These are phyloP conservation scores for Gavia stellata DNA, from an alignment of 2,113 vertebrate genomes.

Conservation along the genomic window DNA sequence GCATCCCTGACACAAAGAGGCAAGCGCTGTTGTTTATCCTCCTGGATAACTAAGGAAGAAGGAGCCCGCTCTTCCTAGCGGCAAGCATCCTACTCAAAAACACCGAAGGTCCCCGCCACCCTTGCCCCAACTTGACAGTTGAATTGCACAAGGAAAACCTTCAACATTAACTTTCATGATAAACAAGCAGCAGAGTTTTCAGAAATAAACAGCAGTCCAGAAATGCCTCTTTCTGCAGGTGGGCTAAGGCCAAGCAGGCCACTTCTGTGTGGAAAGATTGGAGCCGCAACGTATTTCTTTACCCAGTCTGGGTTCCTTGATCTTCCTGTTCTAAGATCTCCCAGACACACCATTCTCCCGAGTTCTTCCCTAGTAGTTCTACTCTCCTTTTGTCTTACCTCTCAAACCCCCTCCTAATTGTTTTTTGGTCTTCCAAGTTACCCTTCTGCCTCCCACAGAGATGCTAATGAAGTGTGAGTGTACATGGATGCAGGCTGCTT, in stretches of 20 bases:
- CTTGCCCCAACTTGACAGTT: neutral
- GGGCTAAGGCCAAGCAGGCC: neutral
- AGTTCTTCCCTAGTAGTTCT: neutral
- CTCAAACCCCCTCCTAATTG: neutral
- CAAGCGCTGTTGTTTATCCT: neutral
- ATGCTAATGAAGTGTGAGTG: conserved; percentile 49
- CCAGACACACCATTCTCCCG: fast-evolving
- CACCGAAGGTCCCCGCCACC: neutral
- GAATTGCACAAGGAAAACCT: neutral
- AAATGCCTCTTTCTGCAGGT: neutral
- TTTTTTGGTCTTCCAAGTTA: conserved; percentile 2
- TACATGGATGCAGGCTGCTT: conserved; percentile 7
- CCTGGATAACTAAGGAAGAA: neutral
- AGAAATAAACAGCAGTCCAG: neutral
- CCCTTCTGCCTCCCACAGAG: neutral
- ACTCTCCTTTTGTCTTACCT: neutral
- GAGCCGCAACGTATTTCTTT: neutral
- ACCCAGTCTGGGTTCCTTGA: neutral
- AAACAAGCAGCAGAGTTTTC: neutral
- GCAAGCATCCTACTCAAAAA: neutral
- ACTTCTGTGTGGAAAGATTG: neutral
- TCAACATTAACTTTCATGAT: fast-evolving
- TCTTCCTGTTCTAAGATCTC: neutral
- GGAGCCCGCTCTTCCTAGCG: neutral
- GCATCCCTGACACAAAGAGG: neutral